These are phyloP conservation scores for Ammospiza maritima DNA, from an alignment of 2,797 vertebrate genomes.

Conservation along the genomic window DNA sequence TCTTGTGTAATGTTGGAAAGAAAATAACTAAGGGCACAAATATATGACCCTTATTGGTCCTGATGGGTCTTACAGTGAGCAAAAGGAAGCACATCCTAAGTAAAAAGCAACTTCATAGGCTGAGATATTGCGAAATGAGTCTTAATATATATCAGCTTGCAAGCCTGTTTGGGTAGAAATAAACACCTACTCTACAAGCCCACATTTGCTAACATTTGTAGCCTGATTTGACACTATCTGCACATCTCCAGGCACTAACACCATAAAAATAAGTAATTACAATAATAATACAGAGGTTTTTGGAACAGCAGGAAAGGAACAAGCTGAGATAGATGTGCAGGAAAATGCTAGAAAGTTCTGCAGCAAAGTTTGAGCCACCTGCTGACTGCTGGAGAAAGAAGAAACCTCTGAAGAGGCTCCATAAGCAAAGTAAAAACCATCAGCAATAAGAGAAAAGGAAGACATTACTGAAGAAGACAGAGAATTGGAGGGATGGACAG, in stretches of 20 bases:
- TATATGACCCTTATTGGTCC: neutral
- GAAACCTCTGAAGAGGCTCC: neutral
- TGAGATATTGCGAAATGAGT: neutral
- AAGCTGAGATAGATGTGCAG: neutral
- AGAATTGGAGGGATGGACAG: neutral
- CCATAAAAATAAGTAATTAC: conserved; percentile 35
- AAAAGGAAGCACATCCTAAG: neutral
- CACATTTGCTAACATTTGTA: neutral
- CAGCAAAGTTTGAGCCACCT: neutral
- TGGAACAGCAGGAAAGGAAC: conserved; percentile 10
- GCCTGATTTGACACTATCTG: neutral
- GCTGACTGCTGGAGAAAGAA: neutral
- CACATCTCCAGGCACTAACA: neutral
- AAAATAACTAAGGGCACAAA: neutral
- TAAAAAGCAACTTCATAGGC: neutral
- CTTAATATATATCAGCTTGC: neutral
- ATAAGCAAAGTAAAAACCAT: neutral
- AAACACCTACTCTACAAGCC: neutral
- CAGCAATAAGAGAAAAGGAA: neutral
- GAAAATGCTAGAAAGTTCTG: neutral
- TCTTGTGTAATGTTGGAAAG: neutral
- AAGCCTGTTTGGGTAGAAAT: neutral
- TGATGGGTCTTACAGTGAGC: neutral
- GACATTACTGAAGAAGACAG: neutral
- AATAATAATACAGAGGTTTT: conserved; percentile 5